Evolutionary conservation across 2,888 invertebrate genomes (phyloP), one percentile per base, ranked within the genome.

Genomic region (Cistogaster globosa): DNA sequence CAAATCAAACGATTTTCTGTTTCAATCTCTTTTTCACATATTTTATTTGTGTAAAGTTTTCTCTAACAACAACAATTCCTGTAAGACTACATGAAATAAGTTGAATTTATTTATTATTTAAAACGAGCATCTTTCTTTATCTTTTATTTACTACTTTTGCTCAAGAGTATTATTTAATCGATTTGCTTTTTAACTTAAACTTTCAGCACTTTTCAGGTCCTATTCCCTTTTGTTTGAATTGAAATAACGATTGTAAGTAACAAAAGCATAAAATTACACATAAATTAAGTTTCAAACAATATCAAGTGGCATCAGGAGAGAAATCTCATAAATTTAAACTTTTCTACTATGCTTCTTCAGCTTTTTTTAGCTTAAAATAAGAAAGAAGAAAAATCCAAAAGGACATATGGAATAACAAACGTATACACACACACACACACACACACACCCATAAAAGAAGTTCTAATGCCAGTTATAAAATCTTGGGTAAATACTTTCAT

Each of bases 311-410:
- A 87, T 84, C 87, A 83, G 51, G 83, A 86, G 86, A 87, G 83
- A 84, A 84, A 82, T 86, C 84, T 83, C 83, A 87, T 87, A 87
- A 87, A 87, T 87, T 86, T 84, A 76, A 86, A 79, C 81, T 84
- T 86, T 72, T 72, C 72, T 74, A 78, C 81, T 75, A 55, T 75
- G 68, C 45, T 79, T 69, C 26, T 53, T 62, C 20, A 12, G 58
- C 14, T 36, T 18, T 65, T 65, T 69, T 65, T 4, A 26, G 11
- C n/a, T 3, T 62, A 72, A 60, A 67, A 67, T 26, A 55, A 53
- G 12, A 71, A 38, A 53, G 12, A 71, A 38, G 16, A 7, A 26
- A 55, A 53, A 63, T 16, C 45, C 32, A 58, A 76, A 75, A 69
- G 68, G 53, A 58, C 67, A 57, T 67, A 65, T 48, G 18, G 65